Percentiles rank a stretch among this genome's conserved stretches.
These are phyloP conservation scores for Mayetiola destructor DNA, from an alignment of 2,888 invertebrate genomes.

Conservation along the genomic window DNA sequence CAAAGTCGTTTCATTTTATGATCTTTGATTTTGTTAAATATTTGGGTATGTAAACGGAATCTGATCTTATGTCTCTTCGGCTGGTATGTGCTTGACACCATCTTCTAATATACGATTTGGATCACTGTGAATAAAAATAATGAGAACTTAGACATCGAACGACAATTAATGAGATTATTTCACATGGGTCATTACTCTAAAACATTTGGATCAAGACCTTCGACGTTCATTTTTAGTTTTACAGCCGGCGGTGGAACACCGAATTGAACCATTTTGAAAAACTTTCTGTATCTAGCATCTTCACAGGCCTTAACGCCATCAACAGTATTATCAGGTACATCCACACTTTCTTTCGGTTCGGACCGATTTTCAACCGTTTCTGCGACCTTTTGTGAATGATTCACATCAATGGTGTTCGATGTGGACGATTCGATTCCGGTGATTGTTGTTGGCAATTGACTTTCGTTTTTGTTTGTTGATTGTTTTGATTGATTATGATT, in stretches of 20 bases:
- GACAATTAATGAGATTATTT: constrained; percentile 23
- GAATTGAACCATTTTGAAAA: constrained; percentile 78
- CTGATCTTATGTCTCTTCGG: neutral
- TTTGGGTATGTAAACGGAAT: no score
- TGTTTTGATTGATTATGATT: constrained; percentile 18
- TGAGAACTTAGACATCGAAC: neutral
- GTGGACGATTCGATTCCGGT: constrained; percentile 14
- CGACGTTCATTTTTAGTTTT: constrained; percentile 63
- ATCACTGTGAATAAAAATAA: neutral
- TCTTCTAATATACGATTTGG: constrained; percentile 10
- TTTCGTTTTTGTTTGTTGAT: constrained; percentile 5
- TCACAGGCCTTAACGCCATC: constrained; percentile 32
- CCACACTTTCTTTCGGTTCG: constrained; percentile 18
- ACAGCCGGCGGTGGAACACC: constrained; percentile 75
- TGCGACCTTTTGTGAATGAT: constrained; percentile 21
- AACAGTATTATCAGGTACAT: constrained; percentile 18
- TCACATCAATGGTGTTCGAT: constrained; percentile 19
- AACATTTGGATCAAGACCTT: constrained; percentile 64
- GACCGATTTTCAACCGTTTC: constrained; percentile 19
- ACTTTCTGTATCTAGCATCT: constrained; percentile 57
- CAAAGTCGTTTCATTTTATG: no score
- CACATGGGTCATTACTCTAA: no score
- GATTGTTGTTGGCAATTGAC: constrained; percentile 13
- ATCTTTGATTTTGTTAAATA: no score
- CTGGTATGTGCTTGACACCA: neutral